phyloP scores from a whole-genome alignment of 2,113 vertebrate species.

The Mungos mungo region DNA sequence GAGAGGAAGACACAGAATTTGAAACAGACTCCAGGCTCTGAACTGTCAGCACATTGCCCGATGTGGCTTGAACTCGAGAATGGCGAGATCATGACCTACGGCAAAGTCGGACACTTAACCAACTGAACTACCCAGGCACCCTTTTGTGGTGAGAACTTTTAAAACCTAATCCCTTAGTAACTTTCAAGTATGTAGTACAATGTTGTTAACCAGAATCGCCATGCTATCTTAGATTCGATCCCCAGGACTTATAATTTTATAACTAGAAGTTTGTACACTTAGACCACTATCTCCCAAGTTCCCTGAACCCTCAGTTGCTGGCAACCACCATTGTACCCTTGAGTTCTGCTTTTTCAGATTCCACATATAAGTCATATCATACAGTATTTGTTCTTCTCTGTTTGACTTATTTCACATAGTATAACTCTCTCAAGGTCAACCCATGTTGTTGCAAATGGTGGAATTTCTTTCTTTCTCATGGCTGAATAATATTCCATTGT shows the following conservation, averaged over 20 bases:
- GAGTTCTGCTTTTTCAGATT: not conserved
- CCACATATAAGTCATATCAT: not conserved
- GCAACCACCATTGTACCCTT: not conserved
- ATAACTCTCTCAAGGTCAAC: not conserved
- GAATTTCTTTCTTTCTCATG: not conserved
- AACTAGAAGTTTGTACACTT: not conserved
- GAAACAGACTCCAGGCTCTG: not conserved
- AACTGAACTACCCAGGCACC: not conserved
- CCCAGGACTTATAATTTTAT: not conserved
- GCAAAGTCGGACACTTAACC: not conserved
- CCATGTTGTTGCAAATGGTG: not conserved
- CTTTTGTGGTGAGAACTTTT: not conserved
- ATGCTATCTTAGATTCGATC: not conserved
- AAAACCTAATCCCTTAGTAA: not conserved
- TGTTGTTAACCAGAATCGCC: not conserved
- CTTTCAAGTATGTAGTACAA: not conserved
- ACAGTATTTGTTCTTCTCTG: not conserved
- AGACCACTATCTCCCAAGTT: not conserved
- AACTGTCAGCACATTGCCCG: no score
- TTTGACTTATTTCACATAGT: not conserved
- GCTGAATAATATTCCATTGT: not conserved
- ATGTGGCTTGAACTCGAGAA: not conserved
- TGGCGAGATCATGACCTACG: not conserved
- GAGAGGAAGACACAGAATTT: not conserved
- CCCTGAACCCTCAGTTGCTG: no score